Evolutionary conservation across 2,888 invertebrate genomes (phyloP).

Genomic region (Notodonta ziczac): DNA sequence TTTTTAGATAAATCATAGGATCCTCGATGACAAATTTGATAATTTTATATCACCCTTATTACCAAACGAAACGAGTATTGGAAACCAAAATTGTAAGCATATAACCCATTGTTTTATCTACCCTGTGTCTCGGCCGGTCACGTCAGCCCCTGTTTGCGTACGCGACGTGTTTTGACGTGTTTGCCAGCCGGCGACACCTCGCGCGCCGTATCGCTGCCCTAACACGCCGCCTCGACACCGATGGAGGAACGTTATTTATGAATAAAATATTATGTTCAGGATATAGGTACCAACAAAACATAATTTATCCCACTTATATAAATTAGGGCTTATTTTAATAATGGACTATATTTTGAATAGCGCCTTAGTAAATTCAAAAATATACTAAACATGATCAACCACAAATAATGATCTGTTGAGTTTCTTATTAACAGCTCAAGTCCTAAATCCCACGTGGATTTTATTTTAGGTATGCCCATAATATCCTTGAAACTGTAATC

Average conservation of each 20-base stretch:
- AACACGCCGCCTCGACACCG: not conserved
- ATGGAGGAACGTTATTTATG: not conserved
- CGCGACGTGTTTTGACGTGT: constrained; percentile 37
- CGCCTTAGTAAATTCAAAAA: too few species aligned
- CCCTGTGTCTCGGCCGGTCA: constrained; percentile 11
- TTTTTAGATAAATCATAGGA: too few species aligned
- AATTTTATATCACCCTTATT: not conserved
- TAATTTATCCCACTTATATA: too few species aligned
- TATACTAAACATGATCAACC: too few species aligned
- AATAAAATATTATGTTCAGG: not conserved
- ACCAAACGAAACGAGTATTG: not conserved
- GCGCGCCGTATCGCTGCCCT: not conserved
- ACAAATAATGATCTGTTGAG: too few species aligned
- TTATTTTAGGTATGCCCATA: too few species aligned
- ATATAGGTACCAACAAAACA: not conserved
- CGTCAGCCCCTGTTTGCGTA: constrained; percentile 23
- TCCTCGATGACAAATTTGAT: too few species aligned
- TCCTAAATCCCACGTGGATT: too few species aligned
- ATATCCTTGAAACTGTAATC: too few species aligned
- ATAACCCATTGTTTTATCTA: not conserved
- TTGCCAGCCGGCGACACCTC: constrained; percentile 29
- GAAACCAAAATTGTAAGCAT: not conserved
- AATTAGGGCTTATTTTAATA: too few species aligned
- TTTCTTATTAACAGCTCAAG: too few species aligned
- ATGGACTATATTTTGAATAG: too few species aligned